phyloP scores from a whole-genome alignment of 2,888 invertebrate species.

The Andrena bucephala region DNA sequence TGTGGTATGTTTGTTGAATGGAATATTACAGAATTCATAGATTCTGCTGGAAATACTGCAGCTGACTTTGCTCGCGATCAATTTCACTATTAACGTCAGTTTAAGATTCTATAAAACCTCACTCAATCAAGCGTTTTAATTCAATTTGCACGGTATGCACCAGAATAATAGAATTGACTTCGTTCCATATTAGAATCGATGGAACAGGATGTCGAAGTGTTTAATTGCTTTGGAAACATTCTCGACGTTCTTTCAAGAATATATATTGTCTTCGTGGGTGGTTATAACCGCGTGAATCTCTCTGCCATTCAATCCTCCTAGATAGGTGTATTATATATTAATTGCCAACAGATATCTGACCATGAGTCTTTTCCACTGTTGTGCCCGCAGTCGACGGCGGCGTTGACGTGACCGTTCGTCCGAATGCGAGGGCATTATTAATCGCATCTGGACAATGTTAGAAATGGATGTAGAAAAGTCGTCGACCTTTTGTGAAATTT shows the following conservation, averaged over 20 bases:
- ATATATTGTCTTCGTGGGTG: slow-evolving; percentile 53
- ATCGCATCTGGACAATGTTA: slow-evolving; percentile 37
- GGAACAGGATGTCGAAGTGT: slow-evolving; percentile 16
- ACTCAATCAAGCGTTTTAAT: neutral
- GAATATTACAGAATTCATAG: neutral
- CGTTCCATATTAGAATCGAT: slow-evolving; percentile 1
- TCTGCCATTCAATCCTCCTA: neutral
- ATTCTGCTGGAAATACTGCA: neutral
- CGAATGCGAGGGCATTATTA: slow-evolving; percentile 80
- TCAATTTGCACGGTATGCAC: slow-evolving; percentile 20
- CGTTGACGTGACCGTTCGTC: neutral
- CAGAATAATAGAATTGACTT: slow-evolving; percentile 15
- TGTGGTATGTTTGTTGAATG: no score
- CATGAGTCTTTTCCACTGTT: neutral
- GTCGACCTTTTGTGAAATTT: neutral
- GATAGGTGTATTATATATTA: neutral
- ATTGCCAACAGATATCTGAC: neutral
- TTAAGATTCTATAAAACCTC: neutral
- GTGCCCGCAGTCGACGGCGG: neutral
- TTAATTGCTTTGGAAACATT: slow-evolving; percentile 34
- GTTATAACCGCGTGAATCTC: slow-evolving; percentile 64
- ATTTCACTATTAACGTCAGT: neutral
- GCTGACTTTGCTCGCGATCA: neutral
- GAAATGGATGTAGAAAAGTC: neutral
- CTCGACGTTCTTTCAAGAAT: slow-evolving; percentile 40